phyloP scores from a whole-genome alignment of 2,888 invertebrate species.

The Hypomecis atomaria region DNA sequence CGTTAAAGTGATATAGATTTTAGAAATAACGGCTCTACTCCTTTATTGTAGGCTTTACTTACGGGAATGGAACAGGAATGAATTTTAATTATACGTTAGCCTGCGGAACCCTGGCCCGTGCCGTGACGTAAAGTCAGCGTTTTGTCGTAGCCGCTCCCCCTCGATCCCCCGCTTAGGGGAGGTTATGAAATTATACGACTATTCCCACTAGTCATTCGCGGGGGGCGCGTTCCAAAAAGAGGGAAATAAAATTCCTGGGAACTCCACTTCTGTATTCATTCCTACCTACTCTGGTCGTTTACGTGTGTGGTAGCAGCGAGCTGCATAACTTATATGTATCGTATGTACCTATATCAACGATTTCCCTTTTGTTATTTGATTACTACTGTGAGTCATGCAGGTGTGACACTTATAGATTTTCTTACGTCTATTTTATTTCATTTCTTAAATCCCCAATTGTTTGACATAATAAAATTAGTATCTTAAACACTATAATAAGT shows the following conservation, averaged over 20 bases:
- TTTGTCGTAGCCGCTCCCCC: slow-evolving; percentile 51
- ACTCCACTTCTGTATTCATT: slow-evolving; percentile 33
- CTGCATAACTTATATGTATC: background rate
- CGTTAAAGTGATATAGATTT: slow-evolving; percentile 12
- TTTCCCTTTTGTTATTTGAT: slow-evolving; percentile 22
- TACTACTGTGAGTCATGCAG: slow-evolving; percentile 17
- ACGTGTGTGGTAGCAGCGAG: background rate
- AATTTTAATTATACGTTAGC: slow-evolving; percentile 42
- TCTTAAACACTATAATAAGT: no score
- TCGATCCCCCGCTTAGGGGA: slow-evolving; percentile 47
- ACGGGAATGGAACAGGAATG: slow-evolving; percentile 25
- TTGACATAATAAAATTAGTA: no score
- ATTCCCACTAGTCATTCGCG: slow-evolving; percentile 61
- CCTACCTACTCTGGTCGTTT: slow-evolving; percentile 1
- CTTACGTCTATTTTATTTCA: background rate
- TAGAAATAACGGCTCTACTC: slow-evolving; percentile 1
- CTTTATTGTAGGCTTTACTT: slow-evolving; percentile 9
- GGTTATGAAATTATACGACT: slow-evolving; percentile 64
- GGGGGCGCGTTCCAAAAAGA: slow-evolving; percentile 49
- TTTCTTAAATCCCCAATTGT: no score
- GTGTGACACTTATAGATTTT: background rate
- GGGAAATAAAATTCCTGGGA: slow-evolving; percentile 47
- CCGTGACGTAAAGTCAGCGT: slow-evolving; percentile 49
- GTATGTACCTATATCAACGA: background rate
- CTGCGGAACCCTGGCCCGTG: slow-evolving; percentile 39